Evolutionary conservation across 2,888 invertebrate genomes (phyloP), one percentile per base, ranked within the genome.

Genomic region (Reticulitermes lucifugus): DNA sequence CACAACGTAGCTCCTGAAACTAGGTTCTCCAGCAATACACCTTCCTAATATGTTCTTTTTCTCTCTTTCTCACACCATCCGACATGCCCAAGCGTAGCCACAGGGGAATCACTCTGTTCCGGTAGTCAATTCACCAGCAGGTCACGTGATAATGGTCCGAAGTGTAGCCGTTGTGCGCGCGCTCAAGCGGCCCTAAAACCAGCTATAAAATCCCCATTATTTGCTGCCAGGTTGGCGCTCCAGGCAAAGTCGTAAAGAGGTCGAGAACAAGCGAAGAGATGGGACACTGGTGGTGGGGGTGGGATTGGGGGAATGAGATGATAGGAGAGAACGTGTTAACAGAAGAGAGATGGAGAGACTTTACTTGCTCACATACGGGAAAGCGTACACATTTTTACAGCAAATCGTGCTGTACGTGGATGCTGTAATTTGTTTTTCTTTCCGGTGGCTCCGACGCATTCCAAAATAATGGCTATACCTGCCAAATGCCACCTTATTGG

Each of bases 121-220:
- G n/a, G 79, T 79, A 79, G 46, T 79, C 79, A 79, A 79, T 79
- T 79, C 79, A 51, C 55, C 51, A 55, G 51, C 79, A 79, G 79
- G 79, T 79, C 79, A 79, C 79, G 79, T 79, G 79, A 51, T 51
- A 79, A 79, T 79, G 79, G 79, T 25, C 79, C 51, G 79, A 29
- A 51, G 79, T 51, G 43, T 21, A 41, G 75, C 75, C n/a, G 25
- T 35, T 21, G 73, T 22, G 79, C 46, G 46, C 77, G 77, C 77
- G 77, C 79, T 79, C 79, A 79, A 79, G 79, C 51, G 79, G 51
- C 79, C 79, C 51, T 79, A 79, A 79, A 79, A 79, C 79, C 79
- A 29, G 79, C 79, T 79, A 79, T 79, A 79, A 79, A 79, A 79
- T 79, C 79, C 79, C 79, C 79, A 79, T 79, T 79, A 79, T 79